Percentiles rank a stretch among this genome's conserved stretches.
Evolutionary conservation across 2,113 vertebrate genomes (phyloP).

Genomic region (Bombycilla garrulus): DNA sequence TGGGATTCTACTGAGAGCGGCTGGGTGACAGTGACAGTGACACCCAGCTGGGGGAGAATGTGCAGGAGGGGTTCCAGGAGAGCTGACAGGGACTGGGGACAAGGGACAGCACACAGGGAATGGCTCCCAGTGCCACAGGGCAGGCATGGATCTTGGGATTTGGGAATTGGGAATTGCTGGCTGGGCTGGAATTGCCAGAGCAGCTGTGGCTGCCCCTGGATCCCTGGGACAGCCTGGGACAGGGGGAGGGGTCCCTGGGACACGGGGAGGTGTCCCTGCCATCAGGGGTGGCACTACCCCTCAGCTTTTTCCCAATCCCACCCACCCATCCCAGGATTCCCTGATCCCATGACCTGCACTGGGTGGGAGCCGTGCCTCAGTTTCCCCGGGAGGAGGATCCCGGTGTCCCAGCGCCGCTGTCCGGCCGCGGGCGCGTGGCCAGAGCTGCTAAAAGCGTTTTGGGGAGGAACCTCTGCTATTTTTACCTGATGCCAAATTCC

Average conservation of each 20-base stretch:
- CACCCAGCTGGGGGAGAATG: neutral
- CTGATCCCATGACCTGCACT: neutral
- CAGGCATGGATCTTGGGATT: rapidly evolving
- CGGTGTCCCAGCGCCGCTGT: neutral
- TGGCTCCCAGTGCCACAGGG: neutral
- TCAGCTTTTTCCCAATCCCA: too few species aligned
- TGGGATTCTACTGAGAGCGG: neutral
- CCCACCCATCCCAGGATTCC: neutral
- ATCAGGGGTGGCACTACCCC: too few species aligned
- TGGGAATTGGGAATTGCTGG: neutral
- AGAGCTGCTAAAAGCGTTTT: neutral
- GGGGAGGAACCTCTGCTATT: constrained; percentile 31
- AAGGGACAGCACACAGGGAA: neutral
- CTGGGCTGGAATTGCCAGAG: neutral
- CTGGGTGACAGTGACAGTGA: neutral
- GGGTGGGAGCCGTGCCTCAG: neutral
- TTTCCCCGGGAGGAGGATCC: neutral
- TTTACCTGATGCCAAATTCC: constrained; percentile 5
- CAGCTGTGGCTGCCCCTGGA: neutral
- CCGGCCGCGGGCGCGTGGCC: rapidly evolving
- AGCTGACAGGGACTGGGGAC: neutral
- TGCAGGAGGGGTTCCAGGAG: neutral
- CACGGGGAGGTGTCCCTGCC: neutral
- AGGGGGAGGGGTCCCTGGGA: too few species aligned
- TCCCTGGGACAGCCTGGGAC: neutral